These are phyloP conservation scores for Amia ocellicauda DNA, from an alignment of 2,113 vertebrate genomes.

Conservation along the genomic window DNA sequence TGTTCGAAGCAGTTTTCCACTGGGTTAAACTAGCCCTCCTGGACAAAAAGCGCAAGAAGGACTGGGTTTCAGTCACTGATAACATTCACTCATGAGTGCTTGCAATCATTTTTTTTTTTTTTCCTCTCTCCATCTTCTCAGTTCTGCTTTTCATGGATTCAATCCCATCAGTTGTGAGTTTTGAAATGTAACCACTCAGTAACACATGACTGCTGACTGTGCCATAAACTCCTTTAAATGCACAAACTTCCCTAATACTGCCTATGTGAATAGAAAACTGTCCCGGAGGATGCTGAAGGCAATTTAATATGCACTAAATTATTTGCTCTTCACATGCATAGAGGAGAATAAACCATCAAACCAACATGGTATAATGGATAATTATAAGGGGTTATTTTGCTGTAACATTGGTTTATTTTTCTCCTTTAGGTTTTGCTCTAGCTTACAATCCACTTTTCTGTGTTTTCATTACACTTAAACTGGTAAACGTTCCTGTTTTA, in stretches of 20 bases:
- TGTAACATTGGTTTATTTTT: too few species aligned
- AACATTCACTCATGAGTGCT: conserved; percentile 2
- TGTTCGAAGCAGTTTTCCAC: not conserved
- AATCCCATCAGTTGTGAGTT: not conserved
- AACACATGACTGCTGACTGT: conserved; percentile 1
- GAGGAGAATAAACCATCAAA: too few species aligned
- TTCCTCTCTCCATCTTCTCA: not conserved
- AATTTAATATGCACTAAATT: not conserved
- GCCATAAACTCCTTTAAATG: too few species aligned
- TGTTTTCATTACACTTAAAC: too few species aligned
- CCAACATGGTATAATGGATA: too few species aligned
- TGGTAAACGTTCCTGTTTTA: too few species aligned
- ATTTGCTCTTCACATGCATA: too few species aligned
- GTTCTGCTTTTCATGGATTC: conserved; percentile 2
- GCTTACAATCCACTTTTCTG: too few species aligned
- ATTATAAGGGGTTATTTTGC: too few species aligned
- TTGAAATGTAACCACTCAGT: not conserved
- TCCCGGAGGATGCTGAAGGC: conserved; percentile 11
- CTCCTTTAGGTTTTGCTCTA: too few species aligned
- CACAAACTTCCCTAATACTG: too few species aligned
- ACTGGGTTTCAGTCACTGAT: not conserved
- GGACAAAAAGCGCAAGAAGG: not conserved
- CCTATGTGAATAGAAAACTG: too few species aligned
- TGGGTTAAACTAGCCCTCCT: not conserved
- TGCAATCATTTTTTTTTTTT: not conserved